Evolutionary conservation across 1,140 invertebrate species (phyloP), one percentile per base, ranked within the genome.

Genomic region (Hycleus phaleratus): DNA sequence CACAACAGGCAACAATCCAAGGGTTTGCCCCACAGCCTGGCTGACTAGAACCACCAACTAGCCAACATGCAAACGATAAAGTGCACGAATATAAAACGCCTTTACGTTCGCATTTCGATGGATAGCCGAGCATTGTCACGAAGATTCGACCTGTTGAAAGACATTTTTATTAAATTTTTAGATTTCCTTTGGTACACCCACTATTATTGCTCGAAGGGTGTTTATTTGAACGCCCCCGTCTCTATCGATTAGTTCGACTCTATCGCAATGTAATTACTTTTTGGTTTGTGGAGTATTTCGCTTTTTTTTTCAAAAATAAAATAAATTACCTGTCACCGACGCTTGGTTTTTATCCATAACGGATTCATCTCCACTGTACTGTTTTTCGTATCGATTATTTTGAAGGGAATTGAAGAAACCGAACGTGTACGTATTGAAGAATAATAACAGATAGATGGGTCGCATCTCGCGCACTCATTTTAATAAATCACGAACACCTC

Each of bases 1-100:
- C 74, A 62, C 85, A 87, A 72, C 86, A 88, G 2, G 84, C 82
- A 62, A 86, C 84, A 32, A 88, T 72, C 82, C 83, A 85, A 60
- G 75, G 71, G 65, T 78, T 78, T 44, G 75, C 76, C 6, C 85
- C 83, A 64, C 84, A 86, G 8, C 83, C 83, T 42, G 77, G 72
- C 39, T 80, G 75, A 60, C 81, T 77, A 43, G 76, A 77, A 12
- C 85, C 85, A 2, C 86, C 85, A 24, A 80, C 78, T 38, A 86
- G 70, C 84, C 85, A 87, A 67, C 86, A 88, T n/a, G 81, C 79
- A 46, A 87, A 71, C n/a, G 82, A 79, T 50, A 87, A 73, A 0
- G 83, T 84, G 62, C 86, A 88, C 0, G 81, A 74, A 61, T 80
- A 75, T 0, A 79, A 75, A 24, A 77, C 74, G 9, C 77, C 75